These are phyloP conservation scores for Drosophila kokeensis DNA, from an alignment of 2,888 invertebrate species.

Conservation along the genomic window DNA sequence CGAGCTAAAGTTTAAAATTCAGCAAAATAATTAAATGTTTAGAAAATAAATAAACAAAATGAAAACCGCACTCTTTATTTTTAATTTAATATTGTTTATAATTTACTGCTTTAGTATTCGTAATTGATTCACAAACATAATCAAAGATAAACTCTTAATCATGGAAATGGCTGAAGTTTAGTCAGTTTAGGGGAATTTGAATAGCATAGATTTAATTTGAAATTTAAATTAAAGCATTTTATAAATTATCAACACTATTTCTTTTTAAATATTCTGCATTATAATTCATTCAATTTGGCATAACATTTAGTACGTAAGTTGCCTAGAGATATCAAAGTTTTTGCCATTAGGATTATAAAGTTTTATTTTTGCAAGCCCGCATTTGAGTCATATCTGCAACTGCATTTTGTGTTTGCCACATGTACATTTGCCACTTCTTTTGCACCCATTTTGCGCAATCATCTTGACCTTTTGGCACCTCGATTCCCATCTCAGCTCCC, in stretches of 20 bases:
- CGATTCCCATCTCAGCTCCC: slow-evolving; percentile 27
- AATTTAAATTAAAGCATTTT: neutral
- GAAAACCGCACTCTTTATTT: too few relatives aligned
- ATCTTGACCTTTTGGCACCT: slow-evolving; percentile 60
- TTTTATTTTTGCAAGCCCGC: neutral
- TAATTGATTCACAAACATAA: neutral
- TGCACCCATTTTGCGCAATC: slow-evolving; percentile 54
- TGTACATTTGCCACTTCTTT: slow-evolving; percentile 22
- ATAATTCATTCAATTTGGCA: neutral
- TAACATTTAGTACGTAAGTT: neutral
- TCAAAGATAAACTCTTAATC: neutral
- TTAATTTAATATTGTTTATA: neutral
- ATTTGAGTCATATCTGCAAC: slow-evolving; percentile 5
- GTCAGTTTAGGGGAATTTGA: neutral
- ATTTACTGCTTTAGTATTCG: neutral
- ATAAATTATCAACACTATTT: neutral
- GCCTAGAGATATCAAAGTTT: neutral
- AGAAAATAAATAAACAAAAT: too few relatives aligned
- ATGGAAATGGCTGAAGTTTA: neutral
- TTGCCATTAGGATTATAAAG: neutral
- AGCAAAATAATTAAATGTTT: too few relatives aligned
- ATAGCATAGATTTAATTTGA: neutral
- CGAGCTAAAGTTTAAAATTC: neutral
- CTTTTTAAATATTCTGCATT: neutral
- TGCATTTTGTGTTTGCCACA: slow-evolving; percentile 5